Percentiles rank a stretch among this genome's conserved stretches.
Conservation (phyloP, 2,797 vertebrate species). For the Eulemur mongoz region DNA sequence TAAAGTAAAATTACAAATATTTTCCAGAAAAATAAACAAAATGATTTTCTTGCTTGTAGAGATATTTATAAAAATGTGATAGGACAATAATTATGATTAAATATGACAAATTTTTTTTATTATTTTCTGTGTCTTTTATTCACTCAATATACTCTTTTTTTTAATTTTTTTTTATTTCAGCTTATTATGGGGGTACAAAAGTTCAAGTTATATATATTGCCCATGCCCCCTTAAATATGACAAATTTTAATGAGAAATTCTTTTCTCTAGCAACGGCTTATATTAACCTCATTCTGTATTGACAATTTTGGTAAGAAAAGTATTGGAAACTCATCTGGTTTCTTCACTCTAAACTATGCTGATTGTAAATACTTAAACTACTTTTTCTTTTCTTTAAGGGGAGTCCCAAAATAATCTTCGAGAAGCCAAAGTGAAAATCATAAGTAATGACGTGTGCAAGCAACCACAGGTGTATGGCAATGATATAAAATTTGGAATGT, state of each 20-base stretch:
- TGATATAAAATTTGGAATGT: slow-evolving; percentile 85
- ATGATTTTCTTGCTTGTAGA: neutral
- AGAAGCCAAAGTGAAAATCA: slow-evolving; percentile 86
- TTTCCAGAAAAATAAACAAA: neutral
- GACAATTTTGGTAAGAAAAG: neutral
- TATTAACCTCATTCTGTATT: neutral
- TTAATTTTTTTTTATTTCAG: too few species aligned
- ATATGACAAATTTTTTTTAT: too few species aligned
- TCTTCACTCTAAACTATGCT: neutral
- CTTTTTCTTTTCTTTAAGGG: slow-evolving; percentile 78
- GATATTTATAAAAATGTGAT: slow-evolving; percentile 7
- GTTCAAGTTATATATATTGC: too few species aligned
- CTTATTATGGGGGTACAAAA: too few species aligned
- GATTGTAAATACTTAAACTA: neutral
- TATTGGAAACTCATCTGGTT: neutral
- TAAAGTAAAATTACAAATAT: neutral
- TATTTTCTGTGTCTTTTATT: too few species aligned
- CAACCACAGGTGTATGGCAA: slow-evolving; percentile 83
- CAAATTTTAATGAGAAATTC: slow-evolving; percentile 20
- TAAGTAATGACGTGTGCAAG: slow-evolving; percentile 84
- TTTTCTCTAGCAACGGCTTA: neutral
- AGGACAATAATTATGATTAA: neutral
- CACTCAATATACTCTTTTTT: too few species aligned
- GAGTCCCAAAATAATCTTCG: slow-evolving; percentile 84
- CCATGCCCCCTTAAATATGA: neutral